Base-by-base conservation (phyloP, 2,888 invertebrate genomes). In the Plebejus anna region DNA sequence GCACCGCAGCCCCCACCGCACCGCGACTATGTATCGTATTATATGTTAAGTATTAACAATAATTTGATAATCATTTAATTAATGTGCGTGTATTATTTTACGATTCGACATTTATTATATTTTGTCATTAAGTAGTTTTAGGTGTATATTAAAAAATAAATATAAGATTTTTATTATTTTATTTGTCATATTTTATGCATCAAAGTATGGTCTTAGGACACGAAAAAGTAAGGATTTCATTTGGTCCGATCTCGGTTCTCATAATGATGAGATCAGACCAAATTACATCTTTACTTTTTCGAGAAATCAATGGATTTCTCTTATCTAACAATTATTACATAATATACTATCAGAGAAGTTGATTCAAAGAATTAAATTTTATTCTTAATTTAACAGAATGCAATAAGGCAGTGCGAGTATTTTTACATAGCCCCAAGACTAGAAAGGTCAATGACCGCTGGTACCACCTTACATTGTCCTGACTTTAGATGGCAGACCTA, bases 121-220 rank as follows among this genome's bases (percentile, higher is more conserved):
- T 32, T 88, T 87, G 88, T 90, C 88, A 87, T 86, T 88, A 90
- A 88, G 87, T 92, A 92, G 90, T 83, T 86, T 86, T 92, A 92
- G 91, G 91, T 92, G 91, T 92, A 91, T 91, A 92, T 91, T 91
- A 87, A 89, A 88, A 87, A 91, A 91, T 90, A 92, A 91, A 91
- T 88, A 83, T 87, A 86, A 89, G 89, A 88, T 84, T 81, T 80
- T 82, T 78, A 81, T 81, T 78, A 77, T 71, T 47, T 76, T 76
- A 66, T 66, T 66, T 77, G 6, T 66, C 66, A 66, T 66, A 55
- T 55, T 55, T 36, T 28, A 75, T 38, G 11, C n/a, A 16, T 51
- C 16, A 1, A 4, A 5, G 36, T 28, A 4, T 3, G 36, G n/a
- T 28, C n/a, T 51, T 51, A 13, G 28, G 6, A 72, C 51, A 76